Evolutionary conservation across 2,113 vertebrate species (phyloP), one percentile per base, ranked within the genome.

Genomic region (Leptobrachium ailaonicum): DNA sequence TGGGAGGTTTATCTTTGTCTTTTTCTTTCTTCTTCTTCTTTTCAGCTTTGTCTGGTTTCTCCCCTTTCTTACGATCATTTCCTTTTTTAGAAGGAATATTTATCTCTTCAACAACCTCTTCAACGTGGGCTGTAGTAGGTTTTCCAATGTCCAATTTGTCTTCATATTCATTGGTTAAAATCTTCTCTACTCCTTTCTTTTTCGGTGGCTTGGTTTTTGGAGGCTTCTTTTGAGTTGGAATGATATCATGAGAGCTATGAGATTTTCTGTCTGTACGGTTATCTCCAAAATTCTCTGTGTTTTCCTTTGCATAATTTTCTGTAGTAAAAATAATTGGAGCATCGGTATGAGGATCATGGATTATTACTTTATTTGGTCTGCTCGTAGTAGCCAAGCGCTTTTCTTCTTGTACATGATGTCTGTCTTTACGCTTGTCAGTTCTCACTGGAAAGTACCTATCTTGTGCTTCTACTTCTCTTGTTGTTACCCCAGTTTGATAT

Each of bases 1-100:
- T 93, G 41, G 89, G 88, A 41, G 89, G 62, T 77, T 92, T 94
- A 68, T 92, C 90, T 10, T 81, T 5, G 84, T 93, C 93, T 13
- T 60, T 60, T 63, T 95, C 93, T 2, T 82, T 91, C 85, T 96
- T 92, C 45, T 92, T 99, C 87, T 95, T 97, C 45, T 92, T 99
- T 87, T 95, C 97, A 83, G 95, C 97, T 90, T 98, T 99, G 82
- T 96, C 95, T 0, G 87, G 76, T 81, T 94, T 94, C 79, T 90
- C 90, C 1, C 86, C 84, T 80, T 92, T 93, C 0, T 93, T 90
- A 0, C 92, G 93, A 82, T 95, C 96, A 77, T 88, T 93, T 14
- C 84, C 89, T 85, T 90, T 96, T 82, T 92, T 91, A 1, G 89
- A 86, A 20, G 93, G 90, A 11, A 84, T 78, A 41, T 84, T 85